A percentile compares a stretch with the other conserved stretches of the same genome.
Conservation (phyloP, 2,888 invertebrate genomes). For the Brachycybe producta region DNA sequence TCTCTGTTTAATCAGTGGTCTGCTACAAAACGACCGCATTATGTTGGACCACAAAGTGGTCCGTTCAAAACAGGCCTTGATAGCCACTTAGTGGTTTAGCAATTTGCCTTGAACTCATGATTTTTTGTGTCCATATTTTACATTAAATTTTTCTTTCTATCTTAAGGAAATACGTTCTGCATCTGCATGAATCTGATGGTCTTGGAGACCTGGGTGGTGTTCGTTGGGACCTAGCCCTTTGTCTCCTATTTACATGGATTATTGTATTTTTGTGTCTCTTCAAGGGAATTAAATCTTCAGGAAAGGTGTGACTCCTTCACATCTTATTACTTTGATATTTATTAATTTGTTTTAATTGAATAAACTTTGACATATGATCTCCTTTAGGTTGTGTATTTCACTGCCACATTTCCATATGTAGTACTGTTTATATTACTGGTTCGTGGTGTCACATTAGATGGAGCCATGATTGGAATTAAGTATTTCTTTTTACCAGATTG, state of each 20-base stretch:
- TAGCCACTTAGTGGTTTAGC: no score
- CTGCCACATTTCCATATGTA: slow-evolving; percentile 29
- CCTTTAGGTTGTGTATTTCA: slow-evolving; percentile 28
- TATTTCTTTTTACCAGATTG: slow-evolving; percentile 29
- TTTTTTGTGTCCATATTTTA: no score
- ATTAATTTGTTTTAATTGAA: background rate
- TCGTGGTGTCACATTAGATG: slow-evolving; percentile 26
- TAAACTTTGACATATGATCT: background rate
- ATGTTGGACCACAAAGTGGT: no score
- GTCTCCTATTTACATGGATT: slow-evolving; percentile 29
- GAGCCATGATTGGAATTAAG: slow-evolving; percentile 27
- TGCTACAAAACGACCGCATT: no score
- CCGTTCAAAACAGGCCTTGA: no score
- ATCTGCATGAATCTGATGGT: slow-evolving; percentile 21
- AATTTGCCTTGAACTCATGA: no score
- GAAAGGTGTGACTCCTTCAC: slow-evolving; percentile 26
- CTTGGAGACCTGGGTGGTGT: slow-evolving; percentile 26
- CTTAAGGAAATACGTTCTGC: slow-evolving; percentile 24
- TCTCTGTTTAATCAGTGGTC: no score
- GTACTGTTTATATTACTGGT: slow-evolving; percentile 27
- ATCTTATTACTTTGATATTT: background rate
- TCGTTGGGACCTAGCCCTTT: slow-evolving; percentile 28
- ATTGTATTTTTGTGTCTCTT: slow-evolving; percentile 29
- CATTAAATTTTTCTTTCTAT: no score
- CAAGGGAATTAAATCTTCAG: slow-evolving; percentile 30